Evolutionary conservation across 2,113 vertebrate species (phyloP), one percentile per base, ranked within the genome.

Genomic region (Corythoichthys haematopterus): DNA sequence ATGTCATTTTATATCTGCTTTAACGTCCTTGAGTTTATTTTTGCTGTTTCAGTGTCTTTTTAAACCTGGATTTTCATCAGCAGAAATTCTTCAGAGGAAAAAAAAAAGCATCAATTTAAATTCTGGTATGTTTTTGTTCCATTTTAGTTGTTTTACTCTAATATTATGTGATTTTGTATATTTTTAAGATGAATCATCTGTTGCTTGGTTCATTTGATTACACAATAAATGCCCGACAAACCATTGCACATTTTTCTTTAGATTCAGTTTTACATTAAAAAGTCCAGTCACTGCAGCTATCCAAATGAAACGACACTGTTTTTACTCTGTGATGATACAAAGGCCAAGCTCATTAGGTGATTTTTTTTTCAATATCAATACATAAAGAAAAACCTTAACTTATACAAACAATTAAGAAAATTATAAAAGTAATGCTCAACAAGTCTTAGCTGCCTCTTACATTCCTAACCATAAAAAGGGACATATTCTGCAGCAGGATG

Each of bases 351-450:
- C 15, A 3, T 45, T 2, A 46, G 14, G 11, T 64, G 13, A 62
- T n/a, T n/a, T n/a, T n/a, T n/a, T 45, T 35, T 0, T 2, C 57
- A 16, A 66, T 10, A 69, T 79, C 62, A 70, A 75, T 81, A 71
- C 69, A 73, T 82, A 69, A 73, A 67, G 76, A 75, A 61, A 75
- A 61, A 10, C 12, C 60, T 28, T 14, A 12, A 38, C 10, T 6
- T 11, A 52, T 47, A 38, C 50, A 75, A 59, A 57, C 70, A 51
- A 69, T 6, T 37, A 43, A 8, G 9, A 43, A 43, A 43, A 43
- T 43, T 43, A 43, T 7, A 43, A 43, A 40, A 28, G 20, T 28
- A 28, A 28, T 28, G 20, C 20, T 28, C 20, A 28, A 28, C 20
- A 28, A 28, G 20, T 28, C 20, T 28, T 28, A 28, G 20, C 20